These are phyloP conservation scores for Calidris pugnax DNA, from an alignment of 2,113 vertebrate species.

Conservation along the genomic window DNA sequence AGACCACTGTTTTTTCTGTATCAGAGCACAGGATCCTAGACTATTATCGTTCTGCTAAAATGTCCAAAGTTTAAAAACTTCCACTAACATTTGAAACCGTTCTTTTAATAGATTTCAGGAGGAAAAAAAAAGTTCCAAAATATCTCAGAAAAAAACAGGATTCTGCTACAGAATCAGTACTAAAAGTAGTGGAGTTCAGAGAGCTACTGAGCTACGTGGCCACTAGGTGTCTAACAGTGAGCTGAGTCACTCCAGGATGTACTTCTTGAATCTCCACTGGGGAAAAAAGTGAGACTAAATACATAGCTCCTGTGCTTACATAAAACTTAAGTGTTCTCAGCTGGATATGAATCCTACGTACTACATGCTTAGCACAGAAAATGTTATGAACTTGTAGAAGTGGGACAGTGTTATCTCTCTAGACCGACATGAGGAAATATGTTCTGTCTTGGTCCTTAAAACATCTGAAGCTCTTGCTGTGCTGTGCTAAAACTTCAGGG, in stretches of 20 bases:
- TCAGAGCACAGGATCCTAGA: neutral
- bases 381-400: neutral
- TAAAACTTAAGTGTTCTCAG: neutral
- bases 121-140: neutral
- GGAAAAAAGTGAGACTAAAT: neutral
- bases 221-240: neutral
- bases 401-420: neutral
- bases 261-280: neutral
- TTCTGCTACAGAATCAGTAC: neutral
- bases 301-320: neutral
- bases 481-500: neutral
- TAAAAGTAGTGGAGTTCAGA: rapidly evolving
- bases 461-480: neutral
- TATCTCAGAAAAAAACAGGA: neutral
- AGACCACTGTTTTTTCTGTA: neutral
- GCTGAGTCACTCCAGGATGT: neutral
- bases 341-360: neutral
- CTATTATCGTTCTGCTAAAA: too few species aligned
- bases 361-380: neutral
- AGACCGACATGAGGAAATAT: neutral
- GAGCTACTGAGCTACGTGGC: neutral
- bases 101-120: neutral
- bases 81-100: neutral
- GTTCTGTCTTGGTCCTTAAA: neutral
- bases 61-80: neutral